Percentiles rank a stretch among this genome's conserved stretches.
Evolutionary conservation across 1,140 invertebrate genomes (phyloP).

Genomic region (Drosophila obscura): DNA sequence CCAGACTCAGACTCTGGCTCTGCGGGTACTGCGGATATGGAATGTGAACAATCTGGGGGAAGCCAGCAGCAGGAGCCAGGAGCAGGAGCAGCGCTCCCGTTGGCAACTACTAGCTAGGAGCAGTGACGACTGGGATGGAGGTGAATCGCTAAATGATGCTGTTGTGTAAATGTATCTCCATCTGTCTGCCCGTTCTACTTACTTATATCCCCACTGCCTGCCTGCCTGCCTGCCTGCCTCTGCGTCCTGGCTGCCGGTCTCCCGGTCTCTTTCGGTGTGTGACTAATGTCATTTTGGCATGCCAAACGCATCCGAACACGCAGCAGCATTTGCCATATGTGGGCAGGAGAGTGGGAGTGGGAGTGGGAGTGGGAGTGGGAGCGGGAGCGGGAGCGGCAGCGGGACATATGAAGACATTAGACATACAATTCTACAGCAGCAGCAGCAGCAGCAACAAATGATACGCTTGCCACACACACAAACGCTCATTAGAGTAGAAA

Average conservation of each 20-base stretch:
- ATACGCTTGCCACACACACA: slow-evolving; percentile 57
- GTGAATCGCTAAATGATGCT: slow-evolving; percentile 16
- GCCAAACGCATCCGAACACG: slow-evolving; percentile 70
- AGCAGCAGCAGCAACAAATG: slow-evolving; percentile 50
- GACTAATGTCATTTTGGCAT: slow-evolving; percentile 78
- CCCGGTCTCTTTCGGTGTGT: slow-evolving; percentile 27
- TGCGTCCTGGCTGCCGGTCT: no score
- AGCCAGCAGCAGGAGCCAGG: background rate
- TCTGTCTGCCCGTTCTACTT: slow-evolving; percentile 15
- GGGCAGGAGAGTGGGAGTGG: background rate
- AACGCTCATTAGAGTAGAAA: slow-evolving; percentile 69
- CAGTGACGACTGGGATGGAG: background rate
- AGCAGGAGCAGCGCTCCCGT: background rate
- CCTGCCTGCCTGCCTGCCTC: no score
- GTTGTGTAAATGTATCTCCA: slow-evolving; percentile 34
- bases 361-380: background rate
- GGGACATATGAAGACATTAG: slow-evolving; percentile 57
- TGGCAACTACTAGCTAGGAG: background rate
- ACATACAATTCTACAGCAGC: slow-evolving; percentile 46
- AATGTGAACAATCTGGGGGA: slow-evolving; percentile 12
- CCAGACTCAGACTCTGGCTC: no score
- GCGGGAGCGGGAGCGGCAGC: background rate
- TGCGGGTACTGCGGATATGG: background rate
- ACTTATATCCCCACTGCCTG: background rate
- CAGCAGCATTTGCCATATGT: slow-evolving; percentile 53